Percentiles rank a stretch among this genome's conserved stretches.
Conservation (phyloP, 2,113 vertebrate genomes). For the Marcusenius ussheri region DNA sequence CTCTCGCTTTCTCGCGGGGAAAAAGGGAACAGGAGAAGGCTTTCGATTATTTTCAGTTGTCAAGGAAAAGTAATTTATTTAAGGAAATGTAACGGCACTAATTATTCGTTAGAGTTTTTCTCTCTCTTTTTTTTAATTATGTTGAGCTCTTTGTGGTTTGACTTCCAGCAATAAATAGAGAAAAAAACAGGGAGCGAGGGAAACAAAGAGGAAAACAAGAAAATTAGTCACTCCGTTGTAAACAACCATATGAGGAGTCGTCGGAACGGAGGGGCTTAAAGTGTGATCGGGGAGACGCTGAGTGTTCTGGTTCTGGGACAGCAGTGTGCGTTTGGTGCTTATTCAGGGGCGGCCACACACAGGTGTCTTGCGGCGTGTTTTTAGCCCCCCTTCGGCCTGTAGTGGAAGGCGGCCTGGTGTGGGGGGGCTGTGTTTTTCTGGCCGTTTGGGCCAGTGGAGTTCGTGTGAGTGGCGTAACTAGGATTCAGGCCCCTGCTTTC, state of each 20-base stretch:
- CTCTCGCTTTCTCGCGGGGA: conserved; percentile 50
- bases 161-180: conserved; percentile 56
- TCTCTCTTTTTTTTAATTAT: conserved; percentile 57
- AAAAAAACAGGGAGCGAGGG: conserved; percentile 36
- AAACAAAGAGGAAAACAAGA: conserved; percentile 38
- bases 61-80: conserved; percentile 55
- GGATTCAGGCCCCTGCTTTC: neutral
- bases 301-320: neutral
- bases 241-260: conserved; percentile 4
- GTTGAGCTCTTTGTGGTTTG: conserved; percentile 47
- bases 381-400: neutral
- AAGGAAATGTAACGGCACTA: conserved; percentile 52
- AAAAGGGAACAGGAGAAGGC: conserved; percentile 19
- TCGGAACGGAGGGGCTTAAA: neutral
- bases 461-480: neutral
- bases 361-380: neutral
- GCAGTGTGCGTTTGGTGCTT: neutral
- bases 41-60: conserved; percentile 43
- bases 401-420: neutral
- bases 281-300: neutral
- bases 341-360: neutral
- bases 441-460: neutral
- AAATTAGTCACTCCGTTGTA: conserved; percentile 37
- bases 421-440: neutral
- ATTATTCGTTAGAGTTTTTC: conserved; percentile 59